Evolutionary conservation across 1,140 invertebrate species (phyloP).

Genomic region (Conopomorpha cramerella): DNA sequence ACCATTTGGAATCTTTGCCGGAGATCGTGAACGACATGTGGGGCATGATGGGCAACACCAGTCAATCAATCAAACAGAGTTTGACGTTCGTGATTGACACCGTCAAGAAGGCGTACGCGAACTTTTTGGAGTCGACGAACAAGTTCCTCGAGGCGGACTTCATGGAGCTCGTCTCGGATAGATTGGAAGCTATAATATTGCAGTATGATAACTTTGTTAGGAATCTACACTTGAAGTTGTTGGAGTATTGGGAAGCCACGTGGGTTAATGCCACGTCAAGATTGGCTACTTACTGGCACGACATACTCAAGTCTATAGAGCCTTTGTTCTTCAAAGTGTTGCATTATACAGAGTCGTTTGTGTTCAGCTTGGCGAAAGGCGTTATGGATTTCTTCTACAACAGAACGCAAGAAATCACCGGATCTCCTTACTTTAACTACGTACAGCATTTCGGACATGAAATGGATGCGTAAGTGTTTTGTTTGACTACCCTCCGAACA

Average conservation of each 20-base stretch:
- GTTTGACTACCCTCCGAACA: too few species aligned
- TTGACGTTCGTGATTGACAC: constrained; percentile 76
- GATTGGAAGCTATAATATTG: constrained; percentile 70
- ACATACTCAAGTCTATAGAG: constrained; percentile 71
- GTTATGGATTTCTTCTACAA: constrained; percentile 80
- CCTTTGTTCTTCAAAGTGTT: constrained; percentile 75
- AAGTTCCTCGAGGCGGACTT: constrained; percentile 74
- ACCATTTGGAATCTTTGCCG: constrained; percentile 76
- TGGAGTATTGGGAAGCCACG: constrained; percentile 74
- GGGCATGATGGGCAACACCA: constrained; percentile 82
- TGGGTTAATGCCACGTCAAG: constrained; percentile 68
- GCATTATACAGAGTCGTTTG: constrained; percentile 74
- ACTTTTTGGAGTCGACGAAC: constrained; percentile 68
- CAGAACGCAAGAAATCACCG: constrained; percentile 74
- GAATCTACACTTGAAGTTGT: constrained; percentile 75
- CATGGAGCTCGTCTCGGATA: constrained; percentile 67
- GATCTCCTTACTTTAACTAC: constrained; percentile 78
- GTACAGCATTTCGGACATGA: constrained; percentile 80
- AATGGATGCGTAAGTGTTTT: constrained; percentile 68
- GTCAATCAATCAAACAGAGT: constrained; percentile 74
- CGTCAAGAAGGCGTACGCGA: constrained; percentile 72
- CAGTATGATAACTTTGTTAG: constrained; percentile 80
- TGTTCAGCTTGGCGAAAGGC: constrained; percentile 74
- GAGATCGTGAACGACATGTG: constrained; percentile 80
- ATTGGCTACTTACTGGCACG: constrained; percentile 71